A percentile compares a stretch with the other conserved stretches of the same genome.
Conservation (phyloP, 2,888 invertebrate genomes). For the Xestia c-nigrum region DNA sequence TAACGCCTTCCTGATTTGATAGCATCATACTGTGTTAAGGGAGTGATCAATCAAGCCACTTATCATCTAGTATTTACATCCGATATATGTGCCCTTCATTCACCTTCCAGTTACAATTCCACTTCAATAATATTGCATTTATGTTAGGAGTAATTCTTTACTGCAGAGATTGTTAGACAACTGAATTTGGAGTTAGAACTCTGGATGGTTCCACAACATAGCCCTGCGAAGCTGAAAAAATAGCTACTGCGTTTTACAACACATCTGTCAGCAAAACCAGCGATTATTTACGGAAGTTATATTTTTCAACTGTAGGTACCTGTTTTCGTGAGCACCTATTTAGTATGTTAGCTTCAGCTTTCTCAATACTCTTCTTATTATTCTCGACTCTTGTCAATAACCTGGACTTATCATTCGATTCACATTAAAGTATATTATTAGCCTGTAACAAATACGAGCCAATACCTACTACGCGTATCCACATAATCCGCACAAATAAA, state of each 20-base stretch:
- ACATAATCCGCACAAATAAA: constrained; percentile 15
- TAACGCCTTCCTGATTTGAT: constrained; percentile 40
- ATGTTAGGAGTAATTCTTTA: background rate
- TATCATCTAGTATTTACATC: constrained; percentile 14
- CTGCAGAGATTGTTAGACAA: no score
- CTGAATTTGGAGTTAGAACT: background rate
- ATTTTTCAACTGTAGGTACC: background rate
- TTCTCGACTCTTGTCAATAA: background rate
- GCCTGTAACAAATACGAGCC: background rate
- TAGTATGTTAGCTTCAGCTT: background rate
- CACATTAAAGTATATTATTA: background rate
- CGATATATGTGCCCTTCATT: constrained; percentile 20
- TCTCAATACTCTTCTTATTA: background rate
- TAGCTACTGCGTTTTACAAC: background rate
- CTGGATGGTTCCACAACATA: background rate
- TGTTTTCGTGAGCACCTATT: background rate
- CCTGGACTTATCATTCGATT: background rate
- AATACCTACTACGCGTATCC: background rate
- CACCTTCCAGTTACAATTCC: background rate
- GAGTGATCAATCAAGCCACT: constrained; percentile 36
- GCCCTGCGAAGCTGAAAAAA: background rate
- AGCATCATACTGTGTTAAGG: constrained; percentile 14
- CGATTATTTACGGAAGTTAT: background rate
- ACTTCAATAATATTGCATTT: background rate
- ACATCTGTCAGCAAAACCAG: background rate